A percentile compares a stretch with the other conserved stretches of the same genome.
These are phyloP conservation scores for Chrysogorgia sp. DNA, from an alignment of 92 coral and sea anemone species.

Conservation along the genomic window DNA sequence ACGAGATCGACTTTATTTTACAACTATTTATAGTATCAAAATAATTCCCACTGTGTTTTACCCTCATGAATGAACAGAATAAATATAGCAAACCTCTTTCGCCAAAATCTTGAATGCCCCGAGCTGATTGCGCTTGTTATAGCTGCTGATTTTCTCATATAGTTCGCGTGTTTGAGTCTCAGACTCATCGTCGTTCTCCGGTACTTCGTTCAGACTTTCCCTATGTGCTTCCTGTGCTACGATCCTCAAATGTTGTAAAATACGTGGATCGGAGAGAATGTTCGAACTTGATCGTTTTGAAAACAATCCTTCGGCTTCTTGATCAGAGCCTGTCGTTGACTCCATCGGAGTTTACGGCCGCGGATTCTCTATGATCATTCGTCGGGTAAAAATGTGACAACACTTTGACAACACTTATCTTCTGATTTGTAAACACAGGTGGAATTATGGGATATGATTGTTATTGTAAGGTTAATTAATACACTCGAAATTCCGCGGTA, in stretches of 20 bases:
- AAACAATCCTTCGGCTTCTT: constrained; percentile 79
- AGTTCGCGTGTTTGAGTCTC: constrained; percentile 89
- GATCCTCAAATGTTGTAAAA: constrained; percentile 87
- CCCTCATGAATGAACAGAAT: constrained; percentile 15
- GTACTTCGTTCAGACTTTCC: constrained; percentile 64
- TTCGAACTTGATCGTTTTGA: constrained; percentile 93
- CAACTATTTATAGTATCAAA: not conserved
- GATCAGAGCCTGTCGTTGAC: constrained; percentile 57
- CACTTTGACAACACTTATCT: not conserved
- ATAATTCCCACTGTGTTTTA: constrained; percentile 4
- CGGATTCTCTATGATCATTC: not conserved
- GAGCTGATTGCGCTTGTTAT: constrained; percentile 89
- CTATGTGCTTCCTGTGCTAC: constrained; percentile 98
- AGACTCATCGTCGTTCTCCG: constrained; percentile 79
- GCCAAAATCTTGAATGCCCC: constrained; percentile 88
- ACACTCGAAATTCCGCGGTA: too few species aligned
- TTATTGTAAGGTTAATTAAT: too few species aligned
- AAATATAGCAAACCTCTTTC: constrained; percentile 72
- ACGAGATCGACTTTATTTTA: not conserved
- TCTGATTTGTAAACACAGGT: not conserved
- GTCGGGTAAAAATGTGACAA: too few species aligned
- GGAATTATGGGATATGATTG: not conserved
- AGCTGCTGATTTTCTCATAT: constrained; percentile 79
- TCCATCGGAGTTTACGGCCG: constrained; percentile 58
- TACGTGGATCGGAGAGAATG: constrained; percentile 91